A percentile compares a stretch with the other conserved stretches of the same genome.
Conservation (phyloP, 2,113 vertebrate species). For the Rafetus swinhoei region DNA sequence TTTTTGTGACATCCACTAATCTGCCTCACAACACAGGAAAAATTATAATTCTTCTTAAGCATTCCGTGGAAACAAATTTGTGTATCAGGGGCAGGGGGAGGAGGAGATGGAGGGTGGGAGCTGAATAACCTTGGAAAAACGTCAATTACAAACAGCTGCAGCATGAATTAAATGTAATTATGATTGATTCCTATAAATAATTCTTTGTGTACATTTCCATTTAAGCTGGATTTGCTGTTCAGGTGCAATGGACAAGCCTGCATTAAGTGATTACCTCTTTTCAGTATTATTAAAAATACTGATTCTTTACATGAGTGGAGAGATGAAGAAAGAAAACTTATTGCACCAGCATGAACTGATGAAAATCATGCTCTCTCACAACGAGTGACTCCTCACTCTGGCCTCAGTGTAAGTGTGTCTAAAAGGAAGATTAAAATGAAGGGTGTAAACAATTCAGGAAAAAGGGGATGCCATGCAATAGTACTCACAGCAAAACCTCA, state of each 20-base stretch:
- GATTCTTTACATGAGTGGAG: slow-evolving; percentile 34
- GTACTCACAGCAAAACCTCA: slow-evolving; percentile 66
- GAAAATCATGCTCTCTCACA: slow-evolving; percentile 57
- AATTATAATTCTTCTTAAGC: slow-evolving; percentile 75
- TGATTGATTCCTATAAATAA: slow-evolving; percentile 95
- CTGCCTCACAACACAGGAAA: slow-evolving; percentile 55
- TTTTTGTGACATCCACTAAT: slow-evolving; percentile 16
- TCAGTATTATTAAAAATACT: slow-evolving; percentile 81
- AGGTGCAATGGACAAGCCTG: slow-evolving; percentile 80
- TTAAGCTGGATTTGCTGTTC: slow-evolving; percentile 87
- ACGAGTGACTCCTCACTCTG: slow-evolving; percentile 76
- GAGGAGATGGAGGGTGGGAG: slow-evolving; percentile 60
- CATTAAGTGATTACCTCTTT: slow-evolving; percentile 86
- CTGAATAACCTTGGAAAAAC: slow-evolving; percentile 77
- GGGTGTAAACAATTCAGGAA: not conserved
- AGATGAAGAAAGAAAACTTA: slow-evolving; percentile 56
- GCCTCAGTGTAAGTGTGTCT: slow-evolving; percentile 77
- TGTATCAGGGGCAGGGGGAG: too few relatives aligned
- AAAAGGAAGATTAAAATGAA: slow-evolving; percentile 52
- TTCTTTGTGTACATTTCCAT: slow-evolving; percentile 90
- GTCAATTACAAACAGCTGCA: slow-evolving; percentile 92
- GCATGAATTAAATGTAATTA: slow-evolving; percentile 90
- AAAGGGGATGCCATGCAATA: slow-evolving; percentile 17
- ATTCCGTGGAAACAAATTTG: slow-evolving; percentile 76
- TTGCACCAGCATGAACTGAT: slow-evolving; percentile 33